Conservation (phyloP, 1,140 invertebrate genomes). For the Drosophila melanogaster region DNA sequence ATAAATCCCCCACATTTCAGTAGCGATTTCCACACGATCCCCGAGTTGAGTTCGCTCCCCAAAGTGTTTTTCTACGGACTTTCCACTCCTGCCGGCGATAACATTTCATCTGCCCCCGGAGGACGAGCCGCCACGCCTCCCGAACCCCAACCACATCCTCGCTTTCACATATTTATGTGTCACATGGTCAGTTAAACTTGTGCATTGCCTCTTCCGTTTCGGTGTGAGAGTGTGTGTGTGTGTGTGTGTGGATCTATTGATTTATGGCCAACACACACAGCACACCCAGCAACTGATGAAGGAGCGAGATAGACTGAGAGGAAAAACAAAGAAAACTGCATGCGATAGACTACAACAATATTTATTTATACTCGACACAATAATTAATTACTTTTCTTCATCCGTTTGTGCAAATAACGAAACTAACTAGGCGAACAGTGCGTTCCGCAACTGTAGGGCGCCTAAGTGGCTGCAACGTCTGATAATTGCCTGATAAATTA, state of each 20-base stretch:
- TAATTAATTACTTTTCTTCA: slow-evolving; percentile 66
- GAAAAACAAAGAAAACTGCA: slow-evolving; percentile 62
- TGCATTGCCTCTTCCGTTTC: slow-evolving; percentile 71
- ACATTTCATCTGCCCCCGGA: slow-evolving; percentile 33
- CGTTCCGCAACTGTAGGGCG: slow-evolving; percentile 28
- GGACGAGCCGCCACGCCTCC: not conserved
- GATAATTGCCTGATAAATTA: slow-evolving; percentile 13
- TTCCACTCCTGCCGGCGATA: slow-evolving; percentile 14
- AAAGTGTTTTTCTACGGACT: slow-evolving; percentile 17
- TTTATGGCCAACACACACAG: slow-evolving; percentile 3
- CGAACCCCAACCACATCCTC: not conserved
- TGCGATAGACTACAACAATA: slow-evolving; percentile 54
- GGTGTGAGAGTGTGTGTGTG: slow-evolving; percentile 15
- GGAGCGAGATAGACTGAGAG: slow-evolving; percentile 37
- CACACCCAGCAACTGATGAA: slow-evolving; percentile 25
- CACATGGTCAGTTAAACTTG: slow-evolving; percentile 78
- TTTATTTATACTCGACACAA: slow-evolving; percentile 55
- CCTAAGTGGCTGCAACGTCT: slow-evolving; percentile 4
- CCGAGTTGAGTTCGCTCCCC: slow-evolving; percentile 26
- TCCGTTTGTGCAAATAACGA: slow-evolving; percentile 56
- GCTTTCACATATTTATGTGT: slow-evolving; percentile 65
- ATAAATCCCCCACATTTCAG: slow-evolving; percentile 25
- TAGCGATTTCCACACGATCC: slow-evolving; percentile 39
- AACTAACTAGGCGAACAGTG: slow-evolving; percentile 43
- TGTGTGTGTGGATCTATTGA: slow-evolving; percentile 52